Percentiles rank a stretch among this genome's conserved stretches.
phyloP scores from a whole-genome alignment of 2,113 vertebrate species.

The Sialia sialis region DNA sequence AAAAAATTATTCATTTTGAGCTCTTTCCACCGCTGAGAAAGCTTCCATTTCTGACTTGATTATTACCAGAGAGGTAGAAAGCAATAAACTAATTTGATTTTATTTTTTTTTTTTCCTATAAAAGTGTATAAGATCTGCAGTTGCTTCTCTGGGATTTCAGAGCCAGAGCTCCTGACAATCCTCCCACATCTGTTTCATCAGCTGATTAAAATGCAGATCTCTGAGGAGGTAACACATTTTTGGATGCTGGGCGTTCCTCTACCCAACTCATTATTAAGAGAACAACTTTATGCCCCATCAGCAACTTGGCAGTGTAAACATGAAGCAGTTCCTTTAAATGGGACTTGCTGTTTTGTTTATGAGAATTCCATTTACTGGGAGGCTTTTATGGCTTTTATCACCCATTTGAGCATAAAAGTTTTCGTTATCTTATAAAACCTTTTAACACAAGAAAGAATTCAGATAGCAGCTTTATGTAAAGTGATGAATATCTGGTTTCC shows the following conservation, averaged over 20 bases:
- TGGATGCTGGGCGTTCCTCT: conserved; percentile 31
- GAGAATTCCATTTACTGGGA: neutral
- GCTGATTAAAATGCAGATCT: conserved; percentile 51
- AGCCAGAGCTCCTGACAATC: neutral
- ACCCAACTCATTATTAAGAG: conserved; percentile 39
- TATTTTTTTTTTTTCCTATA: neutral
- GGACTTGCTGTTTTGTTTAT: neutral
- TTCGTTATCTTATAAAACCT: neutral
- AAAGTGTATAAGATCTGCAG: neutral
- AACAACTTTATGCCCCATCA: conserved; percentile 53
- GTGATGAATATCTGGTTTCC: neutral
- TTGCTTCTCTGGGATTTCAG: neutral
- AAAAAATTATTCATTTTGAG: neutral
- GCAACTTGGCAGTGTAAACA: conserved; percentile 37
- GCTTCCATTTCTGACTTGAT: neutral
- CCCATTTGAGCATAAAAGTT: neutral
- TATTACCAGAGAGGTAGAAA: neutral
- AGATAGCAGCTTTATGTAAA: neutral
- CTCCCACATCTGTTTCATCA: conserved; percentile 64
- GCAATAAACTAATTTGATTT: neutral
- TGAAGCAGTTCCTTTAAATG: neutral
- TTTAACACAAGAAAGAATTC: neutral
- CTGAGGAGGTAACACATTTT: conserved; percentile 27
- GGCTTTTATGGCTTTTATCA: neutral
- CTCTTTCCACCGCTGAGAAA: neutral